Conservation (phyloP, 2,113 vertebrate species). For the Bungarus multicinctus region DNA sequence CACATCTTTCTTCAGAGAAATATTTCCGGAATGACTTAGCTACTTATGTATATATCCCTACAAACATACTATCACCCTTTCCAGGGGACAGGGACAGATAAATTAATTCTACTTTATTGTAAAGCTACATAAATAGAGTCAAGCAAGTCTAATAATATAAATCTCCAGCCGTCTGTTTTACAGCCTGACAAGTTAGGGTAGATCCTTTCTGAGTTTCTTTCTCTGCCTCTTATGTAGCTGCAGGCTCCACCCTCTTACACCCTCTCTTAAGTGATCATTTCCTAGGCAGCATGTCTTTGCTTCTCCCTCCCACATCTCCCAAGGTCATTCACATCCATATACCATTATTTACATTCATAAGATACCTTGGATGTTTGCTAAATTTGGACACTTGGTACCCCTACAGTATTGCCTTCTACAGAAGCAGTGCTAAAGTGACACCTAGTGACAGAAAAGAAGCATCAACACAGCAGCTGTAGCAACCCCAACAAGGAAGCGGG, state of each 20-base stretch:
- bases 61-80: not conserved
- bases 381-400: not conserved
- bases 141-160: not conserved
- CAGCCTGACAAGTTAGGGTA: not conserved
- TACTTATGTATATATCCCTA: not conserved
- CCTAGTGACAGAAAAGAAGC: conserved; percentile 16
- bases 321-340: not conserved
- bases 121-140: not conserved
- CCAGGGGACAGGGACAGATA: not conserved
- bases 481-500: not conserved
- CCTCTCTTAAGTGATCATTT: not conserved
- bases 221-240: not conserved
- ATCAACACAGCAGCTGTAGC: not conserved
- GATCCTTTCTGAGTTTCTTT: not conserved
- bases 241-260: not conserved
- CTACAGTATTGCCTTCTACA: not conserved
- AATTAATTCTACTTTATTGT: not conserved
- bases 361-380: no score
- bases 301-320: not conserved
- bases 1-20: not conserved
- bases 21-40: not conserved
- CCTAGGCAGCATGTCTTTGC: not conserved
- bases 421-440: not conserved
- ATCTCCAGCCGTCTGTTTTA: not conserved
- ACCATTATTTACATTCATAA: not conserved